A percentile compares a stretch with the other conserved stretches of the same genome.
Evolutionary conservation across 1,140 invertebrate genomes (phyloP).

Genomic region (Bathynomus jamesi): DNA sequence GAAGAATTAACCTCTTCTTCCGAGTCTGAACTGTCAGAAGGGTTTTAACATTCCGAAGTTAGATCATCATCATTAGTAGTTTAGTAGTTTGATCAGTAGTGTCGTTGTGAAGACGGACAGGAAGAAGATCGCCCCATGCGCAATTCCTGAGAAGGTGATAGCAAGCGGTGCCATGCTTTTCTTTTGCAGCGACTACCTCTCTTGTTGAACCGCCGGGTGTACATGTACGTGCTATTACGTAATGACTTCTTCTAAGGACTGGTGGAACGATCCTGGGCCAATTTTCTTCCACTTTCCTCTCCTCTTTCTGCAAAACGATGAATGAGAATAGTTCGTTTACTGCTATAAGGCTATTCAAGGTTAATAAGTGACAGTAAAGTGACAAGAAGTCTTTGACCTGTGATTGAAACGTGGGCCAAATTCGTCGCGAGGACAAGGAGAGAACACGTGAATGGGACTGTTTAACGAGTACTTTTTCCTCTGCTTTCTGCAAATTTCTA

Average conservation of each 20-base stretch:
- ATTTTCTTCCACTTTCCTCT: conserved; percentile 43
- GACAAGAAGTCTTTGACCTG: conserved; percentile 58
- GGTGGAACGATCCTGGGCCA: conserved; percentile 72
- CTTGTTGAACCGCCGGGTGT: conserved; percentile 61
- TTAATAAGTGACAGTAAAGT: conserved; percentile 59
- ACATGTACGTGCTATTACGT: conserved; percentile 69
- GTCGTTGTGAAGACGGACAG: conserved; percentile 14
- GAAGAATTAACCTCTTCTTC: no score
- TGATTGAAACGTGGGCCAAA: conserved; percentile 59
- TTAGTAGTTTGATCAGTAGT: no score
- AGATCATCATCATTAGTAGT: no score
- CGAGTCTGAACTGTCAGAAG: no score
- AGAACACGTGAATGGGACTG: conserved; percentile 19
- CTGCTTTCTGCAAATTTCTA: conserved; percentile 33
- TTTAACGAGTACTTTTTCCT: neutral
- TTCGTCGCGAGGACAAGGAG: conserved; percentile 63
- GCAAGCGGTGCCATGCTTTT: conserved; percentile 55
- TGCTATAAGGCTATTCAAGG: conserved; percentile 45
- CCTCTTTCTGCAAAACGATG: conserved; percentile 69
- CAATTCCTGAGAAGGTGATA: conserved; percentile 11
- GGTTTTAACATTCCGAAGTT: no score
- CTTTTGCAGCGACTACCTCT: conserved; percentile 64
- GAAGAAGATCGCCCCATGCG: conserved; percentile 26
- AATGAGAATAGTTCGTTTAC: conserved; percentile 59
- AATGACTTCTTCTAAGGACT: conserved; percentile 55